Conservation (phyloP, 2,888 invertebrate genomes). For the Parthenolecanium corni region DNA sequence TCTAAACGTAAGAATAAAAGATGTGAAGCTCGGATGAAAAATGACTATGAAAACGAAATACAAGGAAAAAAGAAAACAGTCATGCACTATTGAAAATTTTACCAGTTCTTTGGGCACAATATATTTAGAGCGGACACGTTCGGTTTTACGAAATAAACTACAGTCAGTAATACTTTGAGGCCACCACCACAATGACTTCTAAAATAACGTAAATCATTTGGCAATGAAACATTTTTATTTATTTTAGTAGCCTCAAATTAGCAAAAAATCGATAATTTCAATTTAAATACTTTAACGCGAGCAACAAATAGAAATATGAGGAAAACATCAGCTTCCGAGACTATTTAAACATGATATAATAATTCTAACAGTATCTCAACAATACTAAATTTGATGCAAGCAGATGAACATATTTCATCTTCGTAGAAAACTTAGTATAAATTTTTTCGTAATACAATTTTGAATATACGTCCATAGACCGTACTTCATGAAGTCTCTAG, state of each 20-base stretch:
- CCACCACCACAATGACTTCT: conserved; percentile 28
- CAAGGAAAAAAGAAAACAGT: conserved; percentile 1
- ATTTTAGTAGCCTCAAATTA: neutral
- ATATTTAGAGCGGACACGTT: conserved; percentile 25
- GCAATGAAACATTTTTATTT: neutral
- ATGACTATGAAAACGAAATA: neutral
- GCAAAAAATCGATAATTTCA: neutral
- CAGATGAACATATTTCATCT: too few species aligned
- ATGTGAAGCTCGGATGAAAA: neutral
- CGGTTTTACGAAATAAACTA: conserved; percentile 23
- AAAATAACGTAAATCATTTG: conserved; percentile 9
- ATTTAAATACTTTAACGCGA: conserved; percentile 7
- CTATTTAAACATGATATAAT: too few species aligned
- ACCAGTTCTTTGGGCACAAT: conserved; percentile 25
- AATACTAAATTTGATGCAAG: too few species aligned
- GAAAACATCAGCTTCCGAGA: too few species aligned
- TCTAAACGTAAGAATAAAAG: neutral
- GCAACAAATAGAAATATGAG: too few species aligned
- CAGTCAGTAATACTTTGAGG: conserved; percentile 22
- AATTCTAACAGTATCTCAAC: too few species aligned
- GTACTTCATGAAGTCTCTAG: too few species aligned
- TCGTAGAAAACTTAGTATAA: too few species aligned
- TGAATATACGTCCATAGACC: too few species aligned
- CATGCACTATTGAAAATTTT: conserved; percentile 24
- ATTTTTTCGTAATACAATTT: too few species aligned